Base-by-base conservation (phyloP, 53 echinoderm and acorn worm species). In the Astropecten irregularis region DNA sequence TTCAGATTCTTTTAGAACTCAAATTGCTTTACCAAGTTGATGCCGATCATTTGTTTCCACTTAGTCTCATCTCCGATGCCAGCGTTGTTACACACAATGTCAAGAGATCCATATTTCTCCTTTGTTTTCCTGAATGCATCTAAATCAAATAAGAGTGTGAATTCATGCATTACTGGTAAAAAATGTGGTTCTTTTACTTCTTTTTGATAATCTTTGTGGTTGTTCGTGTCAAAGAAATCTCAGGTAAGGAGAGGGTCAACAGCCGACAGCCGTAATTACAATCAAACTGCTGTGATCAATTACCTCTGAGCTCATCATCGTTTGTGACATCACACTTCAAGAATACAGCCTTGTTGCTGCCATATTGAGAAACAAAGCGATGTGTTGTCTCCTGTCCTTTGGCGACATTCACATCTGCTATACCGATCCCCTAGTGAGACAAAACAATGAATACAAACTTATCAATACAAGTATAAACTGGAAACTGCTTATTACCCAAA, bases 1-100 rank as follows among this genome's bases (percentile, higher is more conserved):
- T n/a, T n/a, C n/a, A n/a, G n/a, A n/a, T n/a, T n/a, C n/a, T n/a
- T n/a, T n/a, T n/a, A n/a, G n/a, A n/a, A n/a, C n/a, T n/a, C n/a
- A n/a, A n/a, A n/a, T n/a, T n/a, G n/a, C n/a, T n/a, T n/a, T n/a
- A 97, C 97, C 90, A 97, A 83, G 68, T 97, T 95, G 21, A 97
- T 68, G 61, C 83, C 63, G 18, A 97, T 82, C 60, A 88, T 90
- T 31, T 62, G 83, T 66, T 90, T 76, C 85, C 89, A 74, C 40
- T 86, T 72, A 2, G 27, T 59, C 51, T 90, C 86, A 49, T 94
- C 89, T 22, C 85, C 92, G 11, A 97, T 85, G 3, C 97, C 97
- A 4, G 97, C 97, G 53, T 97, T 97, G 81, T 97, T 97, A 51
- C 94, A 94, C 31, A 97, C 94, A 15, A 97, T 94, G 72, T 97